Percentiles rank a stretch among this genome's conserved stretches.
Conservation (phyloP, 2,888 invertebrate genomes). For the Craniophora ligustri region DNA sequence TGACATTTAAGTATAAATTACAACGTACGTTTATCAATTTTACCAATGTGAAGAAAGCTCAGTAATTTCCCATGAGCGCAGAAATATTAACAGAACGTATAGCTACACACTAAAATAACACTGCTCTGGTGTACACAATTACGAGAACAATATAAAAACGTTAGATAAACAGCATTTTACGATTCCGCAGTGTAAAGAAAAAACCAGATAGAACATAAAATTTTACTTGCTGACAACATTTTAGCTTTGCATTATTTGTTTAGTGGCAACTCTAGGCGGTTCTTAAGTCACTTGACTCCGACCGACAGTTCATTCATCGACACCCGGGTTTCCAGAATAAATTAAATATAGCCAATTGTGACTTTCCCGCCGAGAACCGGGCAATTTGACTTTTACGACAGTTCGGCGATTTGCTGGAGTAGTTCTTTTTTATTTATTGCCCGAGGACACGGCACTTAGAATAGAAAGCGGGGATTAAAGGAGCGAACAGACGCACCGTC, state of each 20-base stretch:
- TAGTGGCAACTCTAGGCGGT: constrained; percentile 37
- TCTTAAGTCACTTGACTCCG: constrained; percentile 28
- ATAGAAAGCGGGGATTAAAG: constrained; percentile 41
- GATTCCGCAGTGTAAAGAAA: constrained; percentile 5
- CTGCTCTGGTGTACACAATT: constrained; percentile 8
- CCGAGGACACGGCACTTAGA: constrained; percentile 30
- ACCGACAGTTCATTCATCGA: constrained; percentile 49
- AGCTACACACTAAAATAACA: constrained; percentile 3
- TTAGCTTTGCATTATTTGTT: constrained; percentile 36
- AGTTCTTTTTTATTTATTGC: constrained; percentile 42
- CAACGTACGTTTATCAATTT: not conserved
- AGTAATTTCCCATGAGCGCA: constrained; percentile 33
- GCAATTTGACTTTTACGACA: constrained; percentile 46
- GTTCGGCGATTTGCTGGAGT: constrained; percentile 29
- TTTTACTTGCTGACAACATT: constrained; percentile 37
- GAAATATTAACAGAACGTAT: constrained; percentile 14
- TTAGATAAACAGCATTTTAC: constrained; percentile 13
- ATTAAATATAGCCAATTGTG: constrained; percentile 52
- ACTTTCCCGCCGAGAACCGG: constrained; percentile 38
- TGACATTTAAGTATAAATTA: no score
- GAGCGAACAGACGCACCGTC: constrained; percentile 1
- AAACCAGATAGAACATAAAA: constrained; percentile 20
- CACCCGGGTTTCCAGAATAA: constrained; percentile 50
- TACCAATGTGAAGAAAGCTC: constrained; percentile 15
- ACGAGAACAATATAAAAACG: constrained; percentile 37